phyloP scores from a whole-genome alignment of 2,888 invertebrate species.

The Resseliella maxima region DNA sequence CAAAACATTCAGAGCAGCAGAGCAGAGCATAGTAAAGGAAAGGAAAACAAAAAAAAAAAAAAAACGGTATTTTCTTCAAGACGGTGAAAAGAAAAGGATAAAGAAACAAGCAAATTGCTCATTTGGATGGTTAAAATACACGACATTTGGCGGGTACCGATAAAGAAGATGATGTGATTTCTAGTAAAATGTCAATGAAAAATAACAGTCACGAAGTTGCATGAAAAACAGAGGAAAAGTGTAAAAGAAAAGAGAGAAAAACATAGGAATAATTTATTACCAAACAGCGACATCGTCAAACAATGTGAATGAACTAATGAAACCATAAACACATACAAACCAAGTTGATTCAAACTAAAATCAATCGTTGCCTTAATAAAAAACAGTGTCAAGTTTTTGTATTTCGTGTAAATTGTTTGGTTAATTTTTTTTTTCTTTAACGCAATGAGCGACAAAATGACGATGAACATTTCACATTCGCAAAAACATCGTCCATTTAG shows the following conservation, averaged over 20 bases:
- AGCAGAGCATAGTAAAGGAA: no score
- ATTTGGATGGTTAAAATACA: not conserved
- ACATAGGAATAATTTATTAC: not conserved
- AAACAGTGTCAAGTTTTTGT: slow-evolving; percentile 20
- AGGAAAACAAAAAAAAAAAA: no score
- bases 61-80: not conserved
- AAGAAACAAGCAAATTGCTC: not conserved
- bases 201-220: slow-evolving; percentile 47
- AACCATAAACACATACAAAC: not conserved
- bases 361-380: not conserved
- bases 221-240: not conserved
- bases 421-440: not conserved
- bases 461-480: not conserved
- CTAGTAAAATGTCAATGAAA: slow-evolving; percentile 9
- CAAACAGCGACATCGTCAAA: slow-evolving; percentile 31
- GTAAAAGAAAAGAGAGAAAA: not conserved
- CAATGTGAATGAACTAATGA: slow-evolving; percentile 18
- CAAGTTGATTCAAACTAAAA: not conserved
- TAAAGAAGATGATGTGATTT: slow-evolving; percentile 22
- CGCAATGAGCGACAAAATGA: not conserved
- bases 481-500: not conserved
- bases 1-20: no score
- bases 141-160: not conserved
- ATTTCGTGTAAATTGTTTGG: not conserved
- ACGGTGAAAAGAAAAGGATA: not conserved